Conservation (phyloP, 1,140 invertebrate species). For the Argopecten irradians region DNA sequence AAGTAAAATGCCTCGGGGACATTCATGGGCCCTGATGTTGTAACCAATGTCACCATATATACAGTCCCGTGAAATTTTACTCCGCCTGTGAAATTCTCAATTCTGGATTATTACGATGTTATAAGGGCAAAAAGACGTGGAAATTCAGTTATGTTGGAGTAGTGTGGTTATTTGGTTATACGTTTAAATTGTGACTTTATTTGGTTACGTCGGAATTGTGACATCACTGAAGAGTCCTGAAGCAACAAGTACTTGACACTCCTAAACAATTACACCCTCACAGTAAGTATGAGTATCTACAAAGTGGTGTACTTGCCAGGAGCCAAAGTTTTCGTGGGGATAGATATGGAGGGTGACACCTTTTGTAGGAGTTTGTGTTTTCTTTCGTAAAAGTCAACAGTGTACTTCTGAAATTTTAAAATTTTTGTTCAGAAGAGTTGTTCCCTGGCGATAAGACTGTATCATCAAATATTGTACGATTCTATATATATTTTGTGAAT, state of each 20-base stretch:
- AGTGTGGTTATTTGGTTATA: background rate
- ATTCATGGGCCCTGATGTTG: background rate
- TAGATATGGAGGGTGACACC: background rate
- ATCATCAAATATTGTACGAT: too few species aligned
- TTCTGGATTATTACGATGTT: background rate
- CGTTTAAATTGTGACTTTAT: background rate
- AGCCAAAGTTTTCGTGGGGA: background rate
- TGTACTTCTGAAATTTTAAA: background rate
- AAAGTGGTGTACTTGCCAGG: background rate
- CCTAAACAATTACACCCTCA: background rate
- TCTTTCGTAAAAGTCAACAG: background rate
- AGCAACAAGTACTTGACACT: background rate
- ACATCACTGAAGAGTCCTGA: background rate
- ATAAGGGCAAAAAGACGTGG: background rate
- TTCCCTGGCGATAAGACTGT: background rate
- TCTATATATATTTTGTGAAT: too few species aligned
- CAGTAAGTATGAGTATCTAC: background rate
- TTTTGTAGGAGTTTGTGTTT: background rate
- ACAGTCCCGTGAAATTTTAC: background rate
- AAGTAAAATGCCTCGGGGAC: background rate
- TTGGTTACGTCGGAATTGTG: background rate
- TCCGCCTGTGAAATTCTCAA: background rate
- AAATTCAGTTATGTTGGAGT: background rate
- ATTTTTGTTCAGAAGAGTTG: background rate
- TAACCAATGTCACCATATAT: background rate